These are phyloP conservation scores for Cervus canadensis DNA, from an alignment of 2,113 vertebrate genomes.

Conservation along the genomic window DNA sequence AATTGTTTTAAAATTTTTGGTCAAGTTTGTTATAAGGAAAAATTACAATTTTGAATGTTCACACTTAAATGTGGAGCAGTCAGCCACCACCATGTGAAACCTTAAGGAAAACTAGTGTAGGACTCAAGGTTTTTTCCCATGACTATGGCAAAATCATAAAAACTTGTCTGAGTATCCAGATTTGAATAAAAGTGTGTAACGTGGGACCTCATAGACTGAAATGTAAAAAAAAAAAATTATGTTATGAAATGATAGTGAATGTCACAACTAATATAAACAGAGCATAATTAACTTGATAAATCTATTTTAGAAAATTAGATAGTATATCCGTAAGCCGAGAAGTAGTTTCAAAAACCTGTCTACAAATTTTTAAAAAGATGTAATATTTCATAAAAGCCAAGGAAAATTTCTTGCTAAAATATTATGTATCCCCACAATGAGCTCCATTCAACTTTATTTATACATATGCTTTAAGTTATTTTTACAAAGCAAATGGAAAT, in stretches of 20 bases:
- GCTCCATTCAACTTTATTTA: not conserved
- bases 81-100: not conserved
- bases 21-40: not conserved
- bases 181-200: not conserved
- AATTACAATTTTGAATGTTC: not conserved
- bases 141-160: not conserved
- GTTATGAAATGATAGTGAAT: not conserved
- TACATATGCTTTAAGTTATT: not conserved
- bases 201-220: not conserved
- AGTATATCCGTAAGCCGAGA: not conserved
- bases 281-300: not conserved
- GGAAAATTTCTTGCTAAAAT: not conserved
- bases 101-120: not conserved
- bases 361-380: not conserved
- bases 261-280: not conserved
- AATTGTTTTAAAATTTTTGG: not conserved
- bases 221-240: not conserved
- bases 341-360: not conserved
- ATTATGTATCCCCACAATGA: not conserved
- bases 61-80: not conserved
- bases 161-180: not conserved
- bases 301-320: not conserved
- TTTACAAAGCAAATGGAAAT: conserved; percentile 22
- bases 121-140: not conserved
- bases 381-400: not conserved